Evolutionary conservation across 2,113 vertebrate species (phyloP), one percentile per base, ranked within the genome.

Genomic region (Stegastes partitus): DNA sequence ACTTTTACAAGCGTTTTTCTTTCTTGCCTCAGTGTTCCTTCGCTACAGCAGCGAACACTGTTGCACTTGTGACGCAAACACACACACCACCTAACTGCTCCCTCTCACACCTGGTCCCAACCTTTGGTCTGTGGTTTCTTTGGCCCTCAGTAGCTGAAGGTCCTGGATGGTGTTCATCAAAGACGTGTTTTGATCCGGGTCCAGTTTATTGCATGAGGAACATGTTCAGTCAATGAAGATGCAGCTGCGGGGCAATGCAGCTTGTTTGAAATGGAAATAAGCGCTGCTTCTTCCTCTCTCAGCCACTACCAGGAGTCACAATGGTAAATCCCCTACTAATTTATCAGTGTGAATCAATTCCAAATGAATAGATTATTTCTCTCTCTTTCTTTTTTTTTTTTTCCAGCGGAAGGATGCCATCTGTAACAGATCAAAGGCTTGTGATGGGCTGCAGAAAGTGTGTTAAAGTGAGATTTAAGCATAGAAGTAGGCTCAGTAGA

Each of bases 181-280:
- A 90, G 79, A 59, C 59, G 78, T 67, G 37, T 87, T 87, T 89
- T 93, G 92, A 90, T 90, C 77, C 66, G 59, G 28, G 59, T 91
- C 90, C 88, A 91, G 83, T 80, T 66, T 19, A 62, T 78, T 77
- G 77, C 81, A 44, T 51, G 68, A 72, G 70, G 45, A 77, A 87
- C 81, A 79, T 68, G 87, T 85, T 87, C 67, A 87, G 67, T 90
- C 87, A 83, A 26, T 64, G 76, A 62, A 56, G 44, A 55, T 16
- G 34, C 31, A 16, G 74, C 87, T 79, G 72, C 76, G 77, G 85
- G 91, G 89, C 57, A 89, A 58, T 37, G 19, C 66, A 25, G 51
- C 39, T 58, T 64, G 70, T 91, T 88, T 93, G 91, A 93, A 89
- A 93, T 92, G 89, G 82, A 91, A 92, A 93, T 90, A 25, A 87